A percentile compares a stretch with the other conserved stretches of the same genome.
phyloP scores from a whole-genome alignment of 2,113 vertebrate species.

The Dendropsophus ebraccatus region DNA sequence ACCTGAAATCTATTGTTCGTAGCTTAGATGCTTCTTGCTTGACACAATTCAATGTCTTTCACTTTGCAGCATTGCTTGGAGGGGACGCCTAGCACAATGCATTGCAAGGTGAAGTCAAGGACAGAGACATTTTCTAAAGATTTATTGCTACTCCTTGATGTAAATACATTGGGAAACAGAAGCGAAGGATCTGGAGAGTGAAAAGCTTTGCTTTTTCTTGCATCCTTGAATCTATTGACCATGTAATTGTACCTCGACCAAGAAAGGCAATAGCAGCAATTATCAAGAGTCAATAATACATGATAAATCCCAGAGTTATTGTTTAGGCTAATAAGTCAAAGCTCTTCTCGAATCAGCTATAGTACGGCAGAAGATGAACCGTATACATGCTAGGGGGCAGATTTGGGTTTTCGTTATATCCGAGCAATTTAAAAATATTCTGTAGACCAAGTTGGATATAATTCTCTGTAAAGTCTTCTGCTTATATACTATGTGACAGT shows the following conservation, averaged over 20 bases:
- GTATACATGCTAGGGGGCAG: too few relatives aligned
- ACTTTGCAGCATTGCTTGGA: background rate
- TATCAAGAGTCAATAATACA: background rate
- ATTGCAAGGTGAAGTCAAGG: conserved; percentile 45
- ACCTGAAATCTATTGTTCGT: background rate
- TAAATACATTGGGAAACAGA: background rate
- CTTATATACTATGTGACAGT: too few relatives aligned
- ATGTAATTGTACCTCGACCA: background rate
- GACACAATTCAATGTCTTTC: background rate
- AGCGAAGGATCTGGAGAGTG: background rate
- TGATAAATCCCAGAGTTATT: too few relatives aligned
- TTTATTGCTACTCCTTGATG: conserved; percentile 16
- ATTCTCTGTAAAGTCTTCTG: too few relatives aligned
- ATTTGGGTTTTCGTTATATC: too few relatives aligned
- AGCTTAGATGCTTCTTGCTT: background rate
- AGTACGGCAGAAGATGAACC: background rate
- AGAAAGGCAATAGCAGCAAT: background rate
- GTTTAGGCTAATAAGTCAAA: background rate
- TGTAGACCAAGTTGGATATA: too few relatives aligned
- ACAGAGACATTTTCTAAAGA: conserved; percentile 11
- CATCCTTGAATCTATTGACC: conserved; percentile 17
- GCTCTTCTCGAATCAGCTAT: too few relatives aligned
- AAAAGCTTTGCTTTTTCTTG: background rate
- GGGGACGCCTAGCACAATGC: background rate
- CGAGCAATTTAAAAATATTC: too few relatives aligned